Evolutionary conservation across 2,888 invertebrate species (phyloP), one percentile per base, ranked within the genome.

Genomic region (Lithophane socia): DNA sequence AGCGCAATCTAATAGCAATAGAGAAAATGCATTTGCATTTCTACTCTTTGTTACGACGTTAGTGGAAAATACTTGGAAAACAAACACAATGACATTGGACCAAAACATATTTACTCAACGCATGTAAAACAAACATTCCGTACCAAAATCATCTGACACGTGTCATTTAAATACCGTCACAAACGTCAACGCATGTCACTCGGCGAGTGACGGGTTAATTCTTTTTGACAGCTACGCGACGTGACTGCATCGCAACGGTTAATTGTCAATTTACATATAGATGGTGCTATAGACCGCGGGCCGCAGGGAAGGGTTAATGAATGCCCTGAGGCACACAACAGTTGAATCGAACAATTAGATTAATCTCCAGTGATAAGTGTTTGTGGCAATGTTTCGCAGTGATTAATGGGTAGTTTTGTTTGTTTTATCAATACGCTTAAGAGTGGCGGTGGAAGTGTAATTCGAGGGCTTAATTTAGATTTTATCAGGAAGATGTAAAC

Each of bases 211-310:
- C 72, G 67, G 68, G 70, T 76, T 86, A 77, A 83, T 84, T 80
- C 60, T 71, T 84, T 84, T 75, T 76, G 71, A 81, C 88, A 81
- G 79, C 60, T 65, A 64, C 60, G 69, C 63, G 65, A 74, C 72
- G 73, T 76, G 82, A 75, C 76, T 80, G 77, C 76, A 76, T 61
- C 75, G 78, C 78, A 42, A 47, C 77, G 72, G 80, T 80, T 87
- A 89, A 89, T 89, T 89, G 88, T 70, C 87, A 88, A 89, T 90
- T 90, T 90, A 83, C 88, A 89, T 90, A 84, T 84, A 87, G 82
- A 89, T 88, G 77, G 77, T 71, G 3, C 21, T 49, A 77, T 42
- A 76, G 75, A 64, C 79, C 84, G 69, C 73, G 18, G 52, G 68
- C 18, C 75, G 73, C 76, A 37, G 47, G 74, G 68, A 74, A 71